A percentile compares a stretch with the other conserved stretches of the same genome.
These are phyloP conservation scores for Pygocentrus nattereri DNA, from an alignment of 2,797 vertebrate species.

Conservation along the genomic window DNA sequence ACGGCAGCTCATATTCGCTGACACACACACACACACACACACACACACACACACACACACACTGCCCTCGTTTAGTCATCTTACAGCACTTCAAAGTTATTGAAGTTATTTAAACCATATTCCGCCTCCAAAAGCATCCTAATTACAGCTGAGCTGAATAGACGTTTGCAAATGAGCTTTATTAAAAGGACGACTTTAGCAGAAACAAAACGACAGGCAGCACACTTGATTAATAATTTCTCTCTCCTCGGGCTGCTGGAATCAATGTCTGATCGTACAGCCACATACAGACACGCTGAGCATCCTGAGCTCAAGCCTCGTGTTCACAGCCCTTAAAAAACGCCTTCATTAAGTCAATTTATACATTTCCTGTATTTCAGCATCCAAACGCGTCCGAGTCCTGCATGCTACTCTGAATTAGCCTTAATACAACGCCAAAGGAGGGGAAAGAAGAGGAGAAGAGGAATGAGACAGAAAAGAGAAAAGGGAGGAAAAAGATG, in stretches of 20 bases:
- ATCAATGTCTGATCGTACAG: conserved; percentile 53
- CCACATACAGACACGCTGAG: neutral
- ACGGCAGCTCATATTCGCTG: neutral
- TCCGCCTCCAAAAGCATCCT: conserved; percentile 33
- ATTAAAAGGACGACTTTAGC: conserved; percentile 45
- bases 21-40: neutral
- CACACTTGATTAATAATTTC: conserved; percentile 59
- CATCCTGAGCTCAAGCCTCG: neutral
- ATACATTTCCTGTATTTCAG: conserved; percentile 52
- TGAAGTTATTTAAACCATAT: conserved; percentile 46
- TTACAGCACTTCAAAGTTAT: conserved; percentile 48
- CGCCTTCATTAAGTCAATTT: conserved; percentile 63
- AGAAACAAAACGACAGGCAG: conserved; percentile 61
- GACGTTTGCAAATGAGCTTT: conserved; percentile 52
- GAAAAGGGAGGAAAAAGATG: neutral
- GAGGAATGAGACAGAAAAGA: neutral
- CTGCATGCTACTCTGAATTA: conserved; percentile 57
- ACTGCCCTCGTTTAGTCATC: conserved; percentile 36
- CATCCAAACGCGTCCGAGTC: conserved; percentile 65
- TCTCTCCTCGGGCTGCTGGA: conserved; percentile 55
- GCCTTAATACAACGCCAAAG: conserved; percentile 51
- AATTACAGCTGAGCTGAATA: conserved; percentile 56
- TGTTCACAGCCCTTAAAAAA: conserved; percentile 10
- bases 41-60: neutral
- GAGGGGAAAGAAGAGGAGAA: neutral